phyloP scores from a whole-genome alignment of 2,888 invertebrate genomes.

The Sarcophaga subvicina region DNA sequence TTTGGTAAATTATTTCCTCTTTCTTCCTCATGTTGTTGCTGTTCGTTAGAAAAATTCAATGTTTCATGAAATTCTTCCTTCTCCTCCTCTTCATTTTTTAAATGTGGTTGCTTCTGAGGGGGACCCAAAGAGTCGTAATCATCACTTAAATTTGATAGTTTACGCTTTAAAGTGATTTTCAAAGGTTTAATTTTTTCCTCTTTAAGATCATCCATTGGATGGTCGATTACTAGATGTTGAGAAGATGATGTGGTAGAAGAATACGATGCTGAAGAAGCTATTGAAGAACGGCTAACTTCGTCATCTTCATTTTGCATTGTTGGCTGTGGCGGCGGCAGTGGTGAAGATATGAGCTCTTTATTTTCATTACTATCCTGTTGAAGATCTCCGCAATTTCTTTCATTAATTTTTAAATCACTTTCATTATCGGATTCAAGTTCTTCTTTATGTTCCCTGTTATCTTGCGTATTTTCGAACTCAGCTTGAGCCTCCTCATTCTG shows the following conservation, averaged over 20 bases:
- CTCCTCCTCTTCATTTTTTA: constrained; percentile 51
- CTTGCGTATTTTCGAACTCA: background rate
- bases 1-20: background rate
- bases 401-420: constrained; percentile 42
- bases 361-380: constrained; percentile 2
- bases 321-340: background rate
- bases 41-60: background rate
- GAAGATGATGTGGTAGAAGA: constrained; percentile 77
- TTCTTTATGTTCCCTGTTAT: background rate
- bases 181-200: constrained; percentile 71
- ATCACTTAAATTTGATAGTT: constrained; percentile 70
- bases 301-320: constrained; percentile 42
- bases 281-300: constrained; percentile 68
- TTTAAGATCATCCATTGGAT: constrained; percentile 75
- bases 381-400: constrained; percentile 21
- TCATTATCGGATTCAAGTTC: constrained; percentile 41
- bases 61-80: background rate
- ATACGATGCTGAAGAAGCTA: constrained; percentile 66
- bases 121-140: constrained; percentile 60
- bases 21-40: background rate
- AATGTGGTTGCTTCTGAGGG: constrained; percentile 69
- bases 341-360: background rate
- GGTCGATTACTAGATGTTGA: constrained; percentile 80
- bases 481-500: constrained; percentile 37
- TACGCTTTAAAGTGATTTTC: constrained; percentile 72